Base-by-base conservation (phyloP, 2,113 vertebrate species). In the Patagioenas fasciata region DNA sequence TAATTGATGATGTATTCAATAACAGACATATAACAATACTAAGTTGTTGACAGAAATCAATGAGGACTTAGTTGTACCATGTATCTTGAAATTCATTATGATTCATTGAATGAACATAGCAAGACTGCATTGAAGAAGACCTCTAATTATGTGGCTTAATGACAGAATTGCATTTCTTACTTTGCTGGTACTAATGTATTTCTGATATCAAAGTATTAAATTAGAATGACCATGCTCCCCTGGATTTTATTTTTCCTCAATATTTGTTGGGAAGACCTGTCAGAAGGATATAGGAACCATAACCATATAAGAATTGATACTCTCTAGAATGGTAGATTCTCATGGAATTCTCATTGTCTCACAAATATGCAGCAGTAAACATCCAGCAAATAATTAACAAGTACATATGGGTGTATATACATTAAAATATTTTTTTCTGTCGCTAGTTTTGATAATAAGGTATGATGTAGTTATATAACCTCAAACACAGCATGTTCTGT, bases 61-160 rank as follows among this genome's bases (percentile, higher is more conserved):
- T 31, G 19, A 85, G 38, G 15, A 70, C 69, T 91, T 83, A 93
- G 48, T 87, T 91, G 71, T 80, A 53, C 26, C 90, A 26, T 71
- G 6, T 89, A 94, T 62, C 38, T 95, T 90, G n/a, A 48, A 88
- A 80, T 91, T 93, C 40, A 51, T 82, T 94, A 34, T 20, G 16
- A 74, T 90, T 78, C 51, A 36, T 25, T 88, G 67, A 93, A 94
- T 90, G 96, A 96, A 95, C 32, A 34, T n/a, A 88, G 80, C 21
- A 94, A 85, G 74, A 90, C 21, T 77, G 21, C 85, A 42, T 32
- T 85, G 71, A 88, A 93, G 70, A 75, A 11, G 36, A 88, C 36
- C 32, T 88, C 89, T 69, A 91, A 62, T 84, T 89, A 84, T 69
- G 32, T 85, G 80, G 9, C 53, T 89, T 87, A 78, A 85, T 65